A percentile compares a stretch with the other conserved stretches of the same genome.
phyloP scores from a whole-genome alignment of 2,888 invertebrate species.

The Sympetrum striolatum region DNA sequence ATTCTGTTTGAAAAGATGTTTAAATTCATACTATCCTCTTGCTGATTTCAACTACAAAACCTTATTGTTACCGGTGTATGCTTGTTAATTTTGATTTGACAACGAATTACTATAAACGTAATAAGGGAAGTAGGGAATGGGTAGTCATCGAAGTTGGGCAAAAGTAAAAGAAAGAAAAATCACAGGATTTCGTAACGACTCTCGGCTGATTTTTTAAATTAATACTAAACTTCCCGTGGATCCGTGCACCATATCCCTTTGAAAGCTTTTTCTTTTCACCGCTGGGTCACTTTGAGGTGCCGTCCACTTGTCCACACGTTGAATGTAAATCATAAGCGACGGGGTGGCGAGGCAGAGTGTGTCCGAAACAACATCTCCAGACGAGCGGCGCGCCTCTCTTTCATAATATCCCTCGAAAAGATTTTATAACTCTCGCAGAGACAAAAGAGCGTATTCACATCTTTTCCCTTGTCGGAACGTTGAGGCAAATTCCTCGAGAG shows the following conservation, averaged over 20 bases:
- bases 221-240: slow-evolving; percentile 1
- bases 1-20: no score
- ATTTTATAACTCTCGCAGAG: background rate
- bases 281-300: slow-evolving; percentile 29
- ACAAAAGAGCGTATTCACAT: background rate
- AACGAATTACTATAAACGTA: no score
- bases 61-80: no score
- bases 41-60: no score
- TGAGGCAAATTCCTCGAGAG: background rate
- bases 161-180: background rate
- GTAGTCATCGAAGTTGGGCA: background rate
- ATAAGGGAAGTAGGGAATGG: no score
- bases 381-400: background rate
- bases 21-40: no score
- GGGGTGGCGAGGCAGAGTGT: background rate
- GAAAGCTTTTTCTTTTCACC: background rate
- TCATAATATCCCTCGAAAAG: slow-evolving; percentile 10
- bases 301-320: slow-evolving; percentile 7
- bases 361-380: background rate
- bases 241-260: background rate
- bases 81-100: no score
- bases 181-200: no score
- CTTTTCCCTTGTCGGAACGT: background rate
- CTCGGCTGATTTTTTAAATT: background rate
- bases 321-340: slow-evolving; percentile 29